Conservation (phyloP, 1,140 invertebrate genomes). For the Orchestia grillus region DNA sequence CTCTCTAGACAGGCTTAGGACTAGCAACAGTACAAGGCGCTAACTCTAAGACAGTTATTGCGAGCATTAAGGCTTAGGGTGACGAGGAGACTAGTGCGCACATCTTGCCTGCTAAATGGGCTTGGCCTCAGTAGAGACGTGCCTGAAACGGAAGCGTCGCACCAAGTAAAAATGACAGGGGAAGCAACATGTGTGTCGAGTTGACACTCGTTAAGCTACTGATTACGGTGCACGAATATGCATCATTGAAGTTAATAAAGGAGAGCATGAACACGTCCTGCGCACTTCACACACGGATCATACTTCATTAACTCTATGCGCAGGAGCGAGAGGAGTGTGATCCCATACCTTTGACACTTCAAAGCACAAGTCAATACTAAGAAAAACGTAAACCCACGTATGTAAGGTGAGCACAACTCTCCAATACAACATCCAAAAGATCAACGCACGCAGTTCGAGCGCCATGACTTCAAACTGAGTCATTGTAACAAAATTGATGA, state of each 20-base stretch:
- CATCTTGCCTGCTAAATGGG: neutral
- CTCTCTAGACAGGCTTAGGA: neutral
- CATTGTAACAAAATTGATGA: neutral
- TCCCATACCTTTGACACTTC: neutral
- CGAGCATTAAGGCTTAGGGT: constrained; percentile 39
- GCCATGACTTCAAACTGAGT: neutral
- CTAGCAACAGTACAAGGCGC: neutral
- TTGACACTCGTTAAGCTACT: neutral
- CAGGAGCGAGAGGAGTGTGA: neutral
- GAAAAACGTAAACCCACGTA: neutral
- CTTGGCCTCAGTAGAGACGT: neutral
- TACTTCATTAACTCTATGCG: neutral
- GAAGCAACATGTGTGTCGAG: neutral
- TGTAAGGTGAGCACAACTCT: neutral
- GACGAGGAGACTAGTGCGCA: neutral
- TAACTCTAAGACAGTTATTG: constrained; percentile 24
- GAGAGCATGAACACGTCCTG: neutral
- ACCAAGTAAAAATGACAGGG: neutral
- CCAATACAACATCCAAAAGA: neutral
- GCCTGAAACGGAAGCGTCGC: neutral
- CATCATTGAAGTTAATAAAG: neutral
- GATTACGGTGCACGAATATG: neutral
- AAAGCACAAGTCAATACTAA: neutral
- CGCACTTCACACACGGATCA: neutral
- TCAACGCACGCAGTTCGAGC: neutral